Conservation (phyloP, 1,140 invertebrate genomes). For the Diorhabda sublineata region DNA sequence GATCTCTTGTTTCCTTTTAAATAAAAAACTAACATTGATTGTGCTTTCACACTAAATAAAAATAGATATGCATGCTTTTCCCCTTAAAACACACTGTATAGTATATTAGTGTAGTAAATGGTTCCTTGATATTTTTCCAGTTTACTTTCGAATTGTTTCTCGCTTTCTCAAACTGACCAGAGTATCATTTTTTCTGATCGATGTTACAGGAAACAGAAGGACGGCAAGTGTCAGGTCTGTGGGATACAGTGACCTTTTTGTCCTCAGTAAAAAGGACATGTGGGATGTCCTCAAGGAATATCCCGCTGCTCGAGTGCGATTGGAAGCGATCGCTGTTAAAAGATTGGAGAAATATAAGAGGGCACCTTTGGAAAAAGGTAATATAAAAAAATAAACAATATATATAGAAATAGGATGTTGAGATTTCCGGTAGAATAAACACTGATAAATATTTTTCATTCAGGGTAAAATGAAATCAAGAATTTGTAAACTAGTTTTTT, state of each 20-base stretch:
- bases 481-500: too few relatives aligned
- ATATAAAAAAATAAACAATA: slow-evolving; percentile 8
- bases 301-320: slow-evolving; percentile 88
- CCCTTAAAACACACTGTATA: background rate
- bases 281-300: slow-evolving; percentile 99
- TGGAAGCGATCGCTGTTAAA: slow-evolving; percentile 97
- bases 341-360: slow-evolving; percentile 93
- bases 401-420: too few relatives aligned
- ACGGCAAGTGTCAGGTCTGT: slow-evolving; percentile 96
- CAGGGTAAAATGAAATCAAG: too few relatives aligned
- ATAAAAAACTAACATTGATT: too few relatives aligned
- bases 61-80: background rate
- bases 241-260: slow-evolving; percentile 97
- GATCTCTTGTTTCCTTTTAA: too few relatives aligned
- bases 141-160: too few relatives aligned
- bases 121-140: too few relatives aligned
- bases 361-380: slow-evolving; percentile 87
- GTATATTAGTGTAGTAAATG: too few relatives aligned
- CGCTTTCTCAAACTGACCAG: too few relatives aligned
- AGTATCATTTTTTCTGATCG: slow-evolving; percentile 5
- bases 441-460: too few relatives aligned
- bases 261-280: slow-evolving; percentile 98
- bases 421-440: too few relatives aligned
- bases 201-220: slow-evolving; percentile 80
- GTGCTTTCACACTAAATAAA: too few relatives aligned